Evolutionary conservation across 2,797 vertebrate species (phyloP), one percentile per base, ranked within the genome.

Genomic region (Fistularia tabacaria): DNA sequence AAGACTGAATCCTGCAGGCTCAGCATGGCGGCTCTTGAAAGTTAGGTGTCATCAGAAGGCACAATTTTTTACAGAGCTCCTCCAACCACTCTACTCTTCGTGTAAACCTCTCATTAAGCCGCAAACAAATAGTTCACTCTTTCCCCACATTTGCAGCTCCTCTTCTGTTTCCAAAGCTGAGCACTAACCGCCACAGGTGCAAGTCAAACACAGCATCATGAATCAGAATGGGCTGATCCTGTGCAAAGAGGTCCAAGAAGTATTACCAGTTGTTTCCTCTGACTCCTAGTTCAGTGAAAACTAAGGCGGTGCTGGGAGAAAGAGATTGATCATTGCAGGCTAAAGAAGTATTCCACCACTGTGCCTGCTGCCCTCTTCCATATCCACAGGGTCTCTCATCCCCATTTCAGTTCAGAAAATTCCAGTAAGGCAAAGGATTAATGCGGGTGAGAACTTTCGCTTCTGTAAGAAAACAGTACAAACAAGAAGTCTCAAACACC

Each of bases 1-100:
- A 95, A 95, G 81, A 96, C 90, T 1, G 95, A 95, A 84, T 99
- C 97, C 91, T 97, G 97, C 73, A 98, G 92, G 83, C 94, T 97
- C 87, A 98, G 91, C 97, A 99, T 98, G 82, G 77, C 84, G 91
- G 64, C 77, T 69, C 51, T 57, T 48, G 43, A 69, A 76, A 80
- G 69, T 76, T 75, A 36, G 53, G 62, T 64, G 77, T 79, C 64
- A 64, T 46, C 64, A 62, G 49, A 77, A 77, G 77, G 71, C 79
- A 84, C 69, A 49, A 64, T 46, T 56, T 60, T 57, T 73, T 42
- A 76, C 40, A 59, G 48, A 25, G 46, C 59, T 70, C 14, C 51
- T 45, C 44, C 48, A 40, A 70, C 46, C 59, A 69, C 71, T 69
- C 62, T 69, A 40, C 64, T 66, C 47, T 49, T 63, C 37, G 37